Evolutionary conservation across 2,113 vertebrate genomes (phyloP).

Genomic region (Xiphophorus couchianus): DNA sequence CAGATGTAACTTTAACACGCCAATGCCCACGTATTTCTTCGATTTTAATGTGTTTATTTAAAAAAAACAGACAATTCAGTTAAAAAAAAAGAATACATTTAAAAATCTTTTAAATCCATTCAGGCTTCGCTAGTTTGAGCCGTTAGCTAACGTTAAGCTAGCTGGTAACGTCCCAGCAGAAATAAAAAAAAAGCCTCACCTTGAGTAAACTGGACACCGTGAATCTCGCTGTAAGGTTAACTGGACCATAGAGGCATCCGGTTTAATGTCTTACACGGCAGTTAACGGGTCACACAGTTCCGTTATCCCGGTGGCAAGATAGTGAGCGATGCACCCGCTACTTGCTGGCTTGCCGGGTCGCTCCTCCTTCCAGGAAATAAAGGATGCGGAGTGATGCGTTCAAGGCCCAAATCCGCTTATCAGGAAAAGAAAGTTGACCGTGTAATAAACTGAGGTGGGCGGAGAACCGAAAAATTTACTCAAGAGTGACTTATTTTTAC

Average conservation of each 20-base stretch:
- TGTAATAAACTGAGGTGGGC: neutral
- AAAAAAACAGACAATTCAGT: neutral
- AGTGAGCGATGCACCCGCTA: neutral
- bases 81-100: too few species aligned
- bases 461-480: too few species aligned
- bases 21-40: neutral
- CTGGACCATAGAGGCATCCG: constrained; percentile 77
- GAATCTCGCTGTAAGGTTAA: constrained; percentile 46
- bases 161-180: neutral
- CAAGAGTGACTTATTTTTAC: too few species aligned
- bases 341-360: constrained; percentile 2
- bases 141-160: constrained; percentile 44
- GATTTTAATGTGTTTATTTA: neutral
- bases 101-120: constrained; percentile 6
- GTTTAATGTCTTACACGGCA: constrained; percentile 28
- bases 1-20: neutral
- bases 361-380: constrained; percentile 55
- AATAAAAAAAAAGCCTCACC: constrained; percentile 60
- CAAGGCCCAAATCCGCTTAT: constrained; percentile 2
- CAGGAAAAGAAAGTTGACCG: neutral
- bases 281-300: constrained; percentile 18
- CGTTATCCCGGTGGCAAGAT: neutral
- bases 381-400: constrained; percentile 31
- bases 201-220: constrained; percentile 63
- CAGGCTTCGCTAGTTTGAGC: constrained; percentile 27